Evolutionary conservation across 2,888 invertebrate genomes (phyloP), one percentile per base, ranked within the genome.

Genomic region (Perizoma affinitatum): DNA sequence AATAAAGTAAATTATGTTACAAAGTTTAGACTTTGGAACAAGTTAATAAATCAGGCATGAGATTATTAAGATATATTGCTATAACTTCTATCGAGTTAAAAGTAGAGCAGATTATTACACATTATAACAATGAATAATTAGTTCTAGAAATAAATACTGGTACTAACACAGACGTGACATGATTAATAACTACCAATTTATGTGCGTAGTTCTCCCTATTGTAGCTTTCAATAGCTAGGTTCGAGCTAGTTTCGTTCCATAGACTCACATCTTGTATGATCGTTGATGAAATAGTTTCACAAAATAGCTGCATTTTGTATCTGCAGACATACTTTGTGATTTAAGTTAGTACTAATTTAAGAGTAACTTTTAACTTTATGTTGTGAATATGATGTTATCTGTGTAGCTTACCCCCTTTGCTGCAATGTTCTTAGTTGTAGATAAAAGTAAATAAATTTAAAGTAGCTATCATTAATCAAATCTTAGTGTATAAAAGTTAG

Each of bases 371-470:
- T 38, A 38, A 7, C n/a, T 41, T n/a, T 42, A 41, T 54, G 10
- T 54, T 48, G 49, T 46, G 46, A 42, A 49, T 49, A 45, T 56
- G 38, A 5, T 35, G 11, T 40, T 54, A 42, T 40, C 22, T 45
- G 9, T 45, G 45, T 55, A 41, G 54, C 4, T 55, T 40, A 56
- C 35, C 35, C 33, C 51, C 5, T 4, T 57, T 50, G 49, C 53
- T 46, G 49, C 49, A 35, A 61, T 61, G 57, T 57, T 49, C 46
- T 57, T 62, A 62, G 47, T 34, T 54, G 41, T 59, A 59, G 50
- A 41, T 22, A 22, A 38, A 52, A 44, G n/a, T 44, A 52, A 63
- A 46, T 54, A n/a, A n/a, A 36, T 46, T 10, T 33, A 42, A 54
- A 48, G 54, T 63, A 58, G 55, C 35, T 49, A 22, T 58, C 38